phyloP scores from a whole-genome alignment of 2,797 vertebrate species.

The Paramormyrops hopkinsi region DNA sequence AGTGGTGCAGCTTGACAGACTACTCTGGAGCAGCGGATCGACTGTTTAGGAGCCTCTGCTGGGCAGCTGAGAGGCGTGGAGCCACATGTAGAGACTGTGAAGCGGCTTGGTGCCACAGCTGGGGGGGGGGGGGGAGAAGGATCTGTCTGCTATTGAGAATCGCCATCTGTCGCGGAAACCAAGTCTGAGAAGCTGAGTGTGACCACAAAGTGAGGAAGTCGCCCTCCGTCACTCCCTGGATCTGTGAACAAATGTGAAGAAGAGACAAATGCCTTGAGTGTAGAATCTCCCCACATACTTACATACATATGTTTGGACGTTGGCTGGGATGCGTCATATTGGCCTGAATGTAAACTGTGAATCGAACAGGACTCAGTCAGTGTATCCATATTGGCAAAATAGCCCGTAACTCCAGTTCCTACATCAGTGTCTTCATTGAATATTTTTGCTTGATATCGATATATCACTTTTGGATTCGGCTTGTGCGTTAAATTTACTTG shows the following conservation, averaged over 20 bases:
- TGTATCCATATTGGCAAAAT: not conserved
- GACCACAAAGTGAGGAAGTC: not conserved
- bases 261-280: not conserved
- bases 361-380: not conserved
- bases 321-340: not conserved
- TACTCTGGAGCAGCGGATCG: not conserved
- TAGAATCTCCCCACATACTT: conserved; percentile 5
- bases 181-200: not conserved
- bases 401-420: not conserved
- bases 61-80: not conserved
- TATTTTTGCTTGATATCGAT: not conserved
- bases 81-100: not conserved
- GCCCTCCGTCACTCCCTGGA: not conserved
- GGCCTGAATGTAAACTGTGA: conserved; percentile 6
- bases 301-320: not conserved
- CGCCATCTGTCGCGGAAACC: not conserved
- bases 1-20: not conserved
- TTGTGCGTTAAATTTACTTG: not conserved
- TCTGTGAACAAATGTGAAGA: not conserved
- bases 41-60: not conserved
- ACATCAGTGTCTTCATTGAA: not conserved
- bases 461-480: not conserved
- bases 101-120: not conserved
- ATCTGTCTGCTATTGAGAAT: not conserved
- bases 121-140: not conserved